Conservation (phyloP, 2,888 invertebrate genomes). For the Chrysolina americana region DNA sequence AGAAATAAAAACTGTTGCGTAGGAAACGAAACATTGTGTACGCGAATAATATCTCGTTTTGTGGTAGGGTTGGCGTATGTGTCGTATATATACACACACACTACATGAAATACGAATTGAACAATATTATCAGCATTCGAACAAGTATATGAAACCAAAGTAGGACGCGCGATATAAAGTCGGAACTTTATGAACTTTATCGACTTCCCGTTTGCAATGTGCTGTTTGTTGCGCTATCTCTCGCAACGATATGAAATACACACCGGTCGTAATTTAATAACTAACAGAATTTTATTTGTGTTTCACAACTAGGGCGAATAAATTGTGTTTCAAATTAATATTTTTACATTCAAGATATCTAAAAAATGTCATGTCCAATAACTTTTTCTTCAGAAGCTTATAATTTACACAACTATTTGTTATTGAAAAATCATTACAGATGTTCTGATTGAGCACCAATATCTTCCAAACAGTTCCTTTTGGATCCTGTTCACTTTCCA, state of each 20-base stretch:
- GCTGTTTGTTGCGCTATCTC: slow-evolving; percentile 15
- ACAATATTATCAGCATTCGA: slow-evolving; percentile 20
- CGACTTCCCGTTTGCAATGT: slow-evolving; percentile 44
- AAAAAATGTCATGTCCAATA: background rate
- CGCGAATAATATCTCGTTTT: background rate
- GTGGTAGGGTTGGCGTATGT: slow-evolving; percentile 12
- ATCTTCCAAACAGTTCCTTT: no score
- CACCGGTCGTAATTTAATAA: slow-evolving; percentile 16
- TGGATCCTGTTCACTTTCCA: no score
- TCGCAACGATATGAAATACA: background rate
- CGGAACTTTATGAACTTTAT: slow-evolving; percentile 47
- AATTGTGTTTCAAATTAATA: background rate
- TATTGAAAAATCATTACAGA: no score
- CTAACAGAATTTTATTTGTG: slow-evolving; percentile 2
- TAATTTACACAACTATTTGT: no score
- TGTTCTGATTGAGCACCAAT: no score
- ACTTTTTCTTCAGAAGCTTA: no score
- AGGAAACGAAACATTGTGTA: background rate
- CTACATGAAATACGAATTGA: background rate
- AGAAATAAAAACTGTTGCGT: background rate
- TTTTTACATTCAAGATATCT: background rate
- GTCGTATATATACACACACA: slow-evolving; percentile 10
- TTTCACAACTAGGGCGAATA: background rate
- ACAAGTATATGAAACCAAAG: slow-evolving; percentile 15
- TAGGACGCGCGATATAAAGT: slow-evolving; percentile 39